Percentiles rank a stretch among this genome's conserved stretches.
Conservation (phyloP, 2,888 invertebrate genomes). For the Dolomedes plantarius region DNA sequence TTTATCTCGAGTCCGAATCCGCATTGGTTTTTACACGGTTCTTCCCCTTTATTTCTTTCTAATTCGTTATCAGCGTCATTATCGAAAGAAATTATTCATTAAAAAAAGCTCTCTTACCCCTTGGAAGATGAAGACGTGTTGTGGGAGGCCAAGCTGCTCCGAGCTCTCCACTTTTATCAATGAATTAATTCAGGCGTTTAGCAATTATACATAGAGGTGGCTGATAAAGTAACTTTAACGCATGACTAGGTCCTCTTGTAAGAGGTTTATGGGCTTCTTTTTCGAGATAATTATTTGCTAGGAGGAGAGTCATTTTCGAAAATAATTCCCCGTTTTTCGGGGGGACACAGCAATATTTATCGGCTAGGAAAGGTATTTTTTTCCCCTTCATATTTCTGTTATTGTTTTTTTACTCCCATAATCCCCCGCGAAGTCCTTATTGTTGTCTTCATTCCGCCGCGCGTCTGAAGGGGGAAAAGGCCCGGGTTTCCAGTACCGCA, state of each 20-base stretch:
- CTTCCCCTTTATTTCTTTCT: conserved; percentile 23
- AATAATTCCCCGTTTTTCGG: conserved; percentile 66
- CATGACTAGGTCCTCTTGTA: conserved; percentile 66
- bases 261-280: conserved; percentile 69
- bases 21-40: conserved; percentile 62
- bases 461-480: too few species aligned
- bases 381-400: conserved; percentile 19
- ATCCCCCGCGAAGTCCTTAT: conserved; percentile 49
- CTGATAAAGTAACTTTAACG: conserved; percentile 70
- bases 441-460: conserved; percentile 69
- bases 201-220: conserved; percentile 65
- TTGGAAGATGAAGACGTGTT: conserved; percentile 64
- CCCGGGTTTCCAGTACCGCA: conserved; percentile 41
- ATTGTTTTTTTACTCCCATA: conserved; percentile 33
- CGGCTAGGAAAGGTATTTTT: conserved; percentile 53
- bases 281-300: conserved; percentile 70
- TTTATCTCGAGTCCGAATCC: conserved; percentile 54
- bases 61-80: conserved; percentile 46
- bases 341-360: conserved; percentile 59
- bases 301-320: conserved; percentile 36
- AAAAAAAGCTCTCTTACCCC: conserved; percentile 41
- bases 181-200: conserved; percentile 70
- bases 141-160: conserved; percentile 40
- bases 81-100: conserved; percentile 67
- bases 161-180: conserved; percentile 53